Base-by-base conservation (phyloP, 2,797 vertebrate species). In the Sebastolobus alascanus region DNA sequence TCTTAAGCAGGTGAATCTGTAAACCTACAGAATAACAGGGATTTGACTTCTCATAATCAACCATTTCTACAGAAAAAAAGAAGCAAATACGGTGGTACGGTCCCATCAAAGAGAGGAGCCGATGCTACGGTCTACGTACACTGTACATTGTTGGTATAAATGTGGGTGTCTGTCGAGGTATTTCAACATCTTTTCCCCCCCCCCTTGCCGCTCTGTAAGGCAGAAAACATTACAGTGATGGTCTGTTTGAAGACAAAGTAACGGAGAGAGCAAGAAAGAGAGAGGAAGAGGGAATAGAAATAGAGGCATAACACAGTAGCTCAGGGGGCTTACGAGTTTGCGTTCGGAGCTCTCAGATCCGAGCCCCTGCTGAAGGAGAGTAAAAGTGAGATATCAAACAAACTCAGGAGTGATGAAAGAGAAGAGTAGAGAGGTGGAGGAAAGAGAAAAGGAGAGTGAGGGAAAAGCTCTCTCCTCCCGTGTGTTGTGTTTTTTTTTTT, bases 301-400 rank as follows among this genome's bases (percentile, higher is more conserved):
- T 86, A 67, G 86, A 90, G 91, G 88, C 88, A 91, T 82, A 89
- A 89, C 82, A 83, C 80, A 75, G 84, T 92, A 90, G 93, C 93
- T 93, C 79, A 90, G 90, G 92, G 92, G 92, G 89, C 77, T 88
- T 92, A 90, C 54, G 73, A 93, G 90, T 91, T 83, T 90, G 71
- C 79, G 68, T 90, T 90, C 81, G 63, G 83, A 79, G 81, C 73
- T 68, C 83, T 90, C 73, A 88, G 91, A 93, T 91, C 87, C 83
- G 31, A 86, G 87, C 86, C 84, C 69, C 86, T 74, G 85, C 91
- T 88, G 91, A 92, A 91, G 88, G 85, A 92, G 89, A 84, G 89
- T 77, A 79, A 90, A 89, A 93, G 87, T 90, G 92, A 91, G 92
- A 93, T 93, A 94, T 95, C 93, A 95, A 93, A 95, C 90, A 84